These are phyloP conservation scores for Sorex araneus DNA, from an alignment of 2,113 vertebrate species.

Conservation along the genomic window DNA sequence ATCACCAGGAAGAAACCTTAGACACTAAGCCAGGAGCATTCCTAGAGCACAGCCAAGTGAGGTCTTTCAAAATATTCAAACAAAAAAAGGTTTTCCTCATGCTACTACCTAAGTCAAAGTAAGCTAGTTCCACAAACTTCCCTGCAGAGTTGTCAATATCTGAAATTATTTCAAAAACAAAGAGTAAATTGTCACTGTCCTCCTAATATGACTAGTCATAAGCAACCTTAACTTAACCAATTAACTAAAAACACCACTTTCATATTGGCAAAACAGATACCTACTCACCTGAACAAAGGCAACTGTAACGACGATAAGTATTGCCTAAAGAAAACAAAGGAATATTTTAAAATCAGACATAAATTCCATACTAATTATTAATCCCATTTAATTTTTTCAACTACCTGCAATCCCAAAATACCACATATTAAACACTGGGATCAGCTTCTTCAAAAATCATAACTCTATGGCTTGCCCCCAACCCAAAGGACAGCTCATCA, in stretches of 20 bases:
- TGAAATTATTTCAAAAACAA: constrained; percentile 61
- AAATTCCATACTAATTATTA: constrained; percentile 22
- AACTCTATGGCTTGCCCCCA: background rate
- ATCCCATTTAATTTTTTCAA: constrained; percentile 10
- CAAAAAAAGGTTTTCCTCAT: constrained; percentile 46
- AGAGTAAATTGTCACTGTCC: constrained; percentile 21
- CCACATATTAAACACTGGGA: background rate
- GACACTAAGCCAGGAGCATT: no score
- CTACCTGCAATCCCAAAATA: background rate
- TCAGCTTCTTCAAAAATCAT: background rate
- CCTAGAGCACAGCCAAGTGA: no score
- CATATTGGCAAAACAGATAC: constrained; percentile 64
- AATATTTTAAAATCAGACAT: constrained; percentile 43
- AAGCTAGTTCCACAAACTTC: background rate
- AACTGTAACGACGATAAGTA: constrained; percentile 98
- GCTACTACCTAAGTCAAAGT: constrained; percentile 46
- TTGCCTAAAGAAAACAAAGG: constrained; percentile 91
- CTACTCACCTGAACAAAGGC: constrained; percentile 97
- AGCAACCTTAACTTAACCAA: constrained; percentile 43
- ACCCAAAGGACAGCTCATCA: background rate
- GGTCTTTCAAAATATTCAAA: background rate
- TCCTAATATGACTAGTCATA: background rate
- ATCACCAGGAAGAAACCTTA: background rate
- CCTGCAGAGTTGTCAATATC: background rate
- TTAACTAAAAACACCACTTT: constrained; percentile 33